A percentile compares a stretch with the other conserved stretches of the same genome.
phyloP scores from a whole-genome alignment of 2,888 invertebrate species.

The Bombylius discolor region DNA sequence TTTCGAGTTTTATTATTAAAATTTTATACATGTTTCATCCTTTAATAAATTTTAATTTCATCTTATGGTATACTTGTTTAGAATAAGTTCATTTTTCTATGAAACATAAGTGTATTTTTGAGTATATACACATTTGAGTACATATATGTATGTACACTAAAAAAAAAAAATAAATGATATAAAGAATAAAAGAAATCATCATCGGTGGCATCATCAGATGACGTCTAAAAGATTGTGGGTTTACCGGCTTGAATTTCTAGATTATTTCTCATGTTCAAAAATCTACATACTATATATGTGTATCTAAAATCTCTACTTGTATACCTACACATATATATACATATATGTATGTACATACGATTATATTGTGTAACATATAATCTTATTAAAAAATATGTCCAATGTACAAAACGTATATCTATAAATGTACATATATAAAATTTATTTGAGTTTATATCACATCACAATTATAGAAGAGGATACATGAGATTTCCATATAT shows the following conservation, averaged over 20 bases:
- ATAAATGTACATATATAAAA: no score
- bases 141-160: no score
- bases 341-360: neutral
- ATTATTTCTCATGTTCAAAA: neutral
- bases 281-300: neutral
- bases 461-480: neutral
- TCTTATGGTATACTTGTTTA: neutral
- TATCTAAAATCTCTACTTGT: neutral
- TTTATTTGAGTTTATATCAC: no score
- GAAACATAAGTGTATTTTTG: constrained; percentile 3
- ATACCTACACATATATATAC: neutral
- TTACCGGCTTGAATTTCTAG: neutral
- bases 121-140: no score
- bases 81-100: neutral
- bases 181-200: constrained; percentile 5
- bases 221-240: neutral
- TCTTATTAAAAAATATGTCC: no score
- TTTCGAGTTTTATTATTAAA: constrained; percentile 13
- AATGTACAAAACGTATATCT: no score
- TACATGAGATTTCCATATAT: constrained; percentile 8
- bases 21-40: constrained; percentile 15
- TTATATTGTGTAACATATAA: no score
- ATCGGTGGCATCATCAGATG: neutral
- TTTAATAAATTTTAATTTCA: constrained; percentile 16
- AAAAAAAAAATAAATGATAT: neutral